These are phyloP conservation scores for Caenorhabditis macrosperma DNA, from an alignment of 2,888 invertebrate species.

Conservation along the genomic window DNA sequence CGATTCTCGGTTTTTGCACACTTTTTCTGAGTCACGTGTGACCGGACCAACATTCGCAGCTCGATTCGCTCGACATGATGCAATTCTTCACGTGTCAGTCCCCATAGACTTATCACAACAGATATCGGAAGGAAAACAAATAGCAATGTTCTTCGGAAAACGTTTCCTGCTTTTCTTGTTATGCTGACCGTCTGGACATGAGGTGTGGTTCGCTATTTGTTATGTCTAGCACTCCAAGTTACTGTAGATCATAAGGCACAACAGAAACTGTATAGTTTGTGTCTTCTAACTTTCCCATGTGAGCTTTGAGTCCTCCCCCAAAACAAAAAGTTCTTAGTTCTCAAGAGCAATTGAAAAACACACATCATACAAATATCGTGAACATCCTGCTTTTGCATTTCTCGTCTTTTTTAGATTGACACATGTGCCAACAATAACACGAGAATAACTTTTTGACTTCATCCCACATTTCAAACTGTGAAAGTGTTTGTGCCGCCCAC, in stretches of 20 bases:
- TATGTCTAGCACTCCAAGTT: conserved; percentile 36
- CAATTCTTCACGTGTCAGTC: conserved; percentile 40
- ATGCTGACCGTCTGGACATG: conserved; percentile 25
- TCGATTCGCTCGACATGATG: conserved; percentile 30
- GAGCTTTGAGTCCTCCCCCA: neutral
- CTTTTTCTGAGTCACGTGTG: conserved; percentile 14
- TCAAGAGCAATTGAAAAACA: neutral
- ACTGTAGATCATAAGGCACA: conserved; percentile 25
- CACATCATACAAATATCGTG: neutral
- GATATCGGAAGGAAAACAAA: conserved; percentile 40
- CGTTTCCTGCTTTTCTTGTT: conserved; percentile 23
- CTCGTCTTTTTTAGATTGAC: neutral
- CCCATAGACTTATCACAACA: conserved; percentile 17
- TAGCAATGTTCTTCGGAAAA: conserved; percentile 26
- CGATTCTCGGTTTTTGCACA: neutral
- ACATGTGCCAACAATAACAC: neutral
- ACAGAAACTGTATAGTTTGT: neutral
- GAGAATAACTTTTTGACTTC: neutral
- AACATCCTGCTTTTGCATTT: neutral
- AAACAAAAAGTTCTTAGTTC: neutral
- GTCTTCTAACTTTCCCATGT: neutral
- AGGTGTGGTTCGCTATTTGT: conserved; percentile 20
- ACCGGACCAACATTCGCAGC: conserved; percentile 29
- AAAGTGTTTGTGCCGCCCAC: neutral
- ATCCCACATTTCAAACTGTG: neutral